Percentiles rank a stretch among this genome's conserved stretches.
These are phyloP conservation scores for Leiothrix lutea DNA, from an alignment of 2,113 vertebrate genomes.

Conservation along the genomic window DNA sequence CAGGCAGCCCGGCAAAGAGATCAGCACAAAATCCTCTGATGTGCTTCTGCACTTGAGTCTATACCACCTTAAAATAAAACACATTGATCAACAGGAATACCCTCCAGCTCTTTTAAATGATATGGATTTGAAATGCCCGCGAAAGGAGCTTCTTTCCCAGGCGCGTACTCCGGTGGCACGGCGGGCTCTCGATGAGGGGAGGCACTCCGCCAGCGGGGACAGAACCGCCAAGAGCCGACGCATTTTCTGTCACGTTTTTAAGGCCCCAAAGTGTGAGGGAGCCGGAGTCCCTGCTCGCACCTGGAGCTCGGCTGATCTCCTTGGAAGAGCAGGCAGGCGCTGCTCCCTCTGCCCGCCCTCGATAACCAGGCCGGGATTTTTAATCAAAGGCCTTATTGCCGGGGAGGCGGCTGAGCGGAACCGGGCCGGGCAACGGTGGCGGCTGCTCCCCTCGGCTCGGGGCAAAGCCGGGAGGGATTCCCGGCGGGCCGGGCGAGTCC, in stretches of 20 bases:
- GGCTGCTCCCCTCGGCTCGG: no score
- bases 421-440: neutral
- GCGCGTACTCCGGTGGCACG: fast-evolving
- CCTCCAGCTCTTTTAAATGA: neutral
- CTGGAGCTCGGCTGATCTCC: neutral
- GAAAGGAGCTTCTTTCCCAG: fast-evolving
- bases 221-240: fast-evolving
- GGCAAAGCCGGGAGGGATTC: no score
- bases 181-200: no score
- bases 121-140: neutral
- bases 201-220: fast-evolving
- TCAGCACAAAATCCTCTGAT: neutral
- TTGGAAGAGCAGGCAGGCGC: neutral
- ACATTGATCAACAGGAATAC: neutral
- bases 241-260: neutral
- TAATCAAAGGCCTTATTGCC: neutral
- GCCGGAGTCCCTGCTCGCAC: neutral
- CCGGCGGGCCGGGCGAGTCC: neutral
- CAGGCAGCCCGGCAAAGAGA: neutral
- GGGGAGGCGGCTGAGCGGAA: no score
- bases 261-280: fast-evolving
- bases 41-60: neutral
- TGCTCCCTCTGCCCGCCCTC: neutral
- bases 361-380: neutral
- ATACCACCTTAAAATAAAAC: neutral